A percentile compares a stretch with the other conserved stretches of the same genome.
Evolutionary conservation across 1,140 invertebrate genomes (phyloP).

Genomic region (Andrena cerasifolii): DNA sequence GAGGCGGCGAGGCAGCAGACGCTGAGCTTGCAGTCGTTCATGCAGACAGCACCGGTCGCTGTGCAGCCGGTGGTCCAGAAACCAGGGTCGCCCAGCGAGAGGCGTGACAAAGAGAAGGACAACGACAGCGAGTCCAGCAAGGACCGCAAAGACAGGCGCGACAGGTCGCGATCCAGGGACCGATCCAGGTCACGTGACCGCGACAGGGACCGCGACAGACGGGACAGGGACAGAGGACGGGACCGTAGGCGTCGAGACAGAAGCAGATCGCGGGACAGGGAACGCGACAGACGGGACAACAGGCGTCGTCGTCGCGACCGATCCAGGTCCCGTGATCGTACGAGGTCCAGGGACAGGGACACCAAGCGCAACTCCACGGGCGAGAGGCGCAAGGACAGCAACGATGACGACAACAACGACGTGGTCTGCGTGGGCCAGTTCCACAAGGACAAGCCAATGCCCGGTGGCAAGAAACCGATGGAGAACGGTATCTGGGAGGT

Average conservation of each 20-base stretch:
- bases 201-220: constrained; percentile 81
- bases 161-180: constrained; percentile 77
- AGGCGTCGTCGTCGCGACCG: constrained; percentile 67
- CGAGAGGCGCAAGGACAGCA: constrained; percentile 74
- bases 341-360: constrained; percentile 79
- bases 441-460: constrained; percentile 72
- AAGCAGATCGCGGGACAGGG: constrained; percentile 77
- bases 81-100: constrained; percentile 56
- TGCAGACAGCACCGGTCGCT: constrained; percentile 79
- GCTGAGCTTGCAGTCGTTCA: constrained; percentile 83
- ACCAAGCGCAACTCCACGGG: constrained; percentile 67
- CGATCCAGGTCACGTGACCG: constrained; percentile 80
- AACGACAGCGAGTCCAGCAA: constrained; percentile 75
- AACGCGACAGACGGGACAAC: constrained; percentile 64
- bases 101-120: constrained; percentile 70
- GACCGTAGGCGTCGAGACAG: constrained; percentile 81
- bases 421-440: constrained; percentile 80
- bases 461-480: constrained; percentile 48
- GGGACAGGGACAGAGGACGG: constrained; percentile 78
- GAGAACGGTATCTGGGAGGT: constrained; percentile 81
- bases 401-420: constrained; percentile 76
- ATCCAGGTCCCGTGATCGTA: constrained; percentile 70
- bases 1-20: constrained; percentile 89
- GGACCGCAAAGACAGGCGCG: constrained; percentile 82
- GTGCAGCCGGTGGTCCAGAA: constrained; percentile 68